Base-by-base conservation (phyloP, 2,888 invertebrate genomes). In the Nymphalis urticae region DNA sequence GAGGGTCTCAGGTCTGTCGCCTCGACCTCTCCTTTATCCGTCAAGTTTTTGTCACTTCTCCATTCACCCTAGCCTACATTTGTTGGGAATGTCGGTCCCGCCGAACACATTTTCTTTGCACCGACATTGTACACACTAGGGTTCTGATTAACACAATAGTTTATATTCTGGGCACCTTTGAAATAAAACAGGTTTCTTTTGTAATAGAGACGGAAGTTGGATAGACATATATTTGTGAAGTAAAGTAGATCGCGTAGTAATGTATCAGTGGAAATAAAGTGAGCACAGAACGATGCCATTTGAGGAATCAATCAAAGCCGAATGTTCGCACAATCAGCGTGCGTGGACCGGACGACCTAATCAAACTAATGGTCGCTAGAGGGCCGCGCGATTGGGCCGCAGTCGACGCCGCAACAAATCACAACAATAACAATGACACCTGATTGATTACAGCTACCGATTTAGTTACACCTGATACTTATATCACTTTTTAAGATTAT, bases 271-370 rank as follows among this genome's bases (percentile, higher is more conserved):
- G 75, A 75, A 80, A 82, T 78, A 80, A 82, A 81, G 77, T 76
- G 76, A 58, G 58, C 58, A 58, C 58, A 61, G 36, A 66, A 51
- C 42, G 48, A 47, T 62, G 48, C 36, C 21, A 64, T 70, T 64
- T 70, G 50, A 68, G 64, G 32, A 62, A 71, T 71, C 68, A 65
- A 71, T 68, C 70, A 62, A 62, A 66, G 66, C 21, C 21, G 32
- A 62, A 36, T 19, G 62, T 62, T 61, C 60, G 61, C 66, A 69
- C 72, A 66, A 66, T 66, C 70, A 70, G 72, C 72, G 73, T 75
- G 76, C 76, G 90, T 91, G 90, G 88, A 86, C 86, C 86, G 89
- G 89, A 89, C 90, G 90, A 90, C 89, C 90, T 88, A 86, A 87
- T 86, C 85, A 76, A 75, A 76, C 75, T 78, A 78, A 78, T 77